These are phyloP conservation scores for Xylocopa sonorina DNA, from an alignment of 1,140 invertebrate genomes.

Conservation along the genomic window DNA sequence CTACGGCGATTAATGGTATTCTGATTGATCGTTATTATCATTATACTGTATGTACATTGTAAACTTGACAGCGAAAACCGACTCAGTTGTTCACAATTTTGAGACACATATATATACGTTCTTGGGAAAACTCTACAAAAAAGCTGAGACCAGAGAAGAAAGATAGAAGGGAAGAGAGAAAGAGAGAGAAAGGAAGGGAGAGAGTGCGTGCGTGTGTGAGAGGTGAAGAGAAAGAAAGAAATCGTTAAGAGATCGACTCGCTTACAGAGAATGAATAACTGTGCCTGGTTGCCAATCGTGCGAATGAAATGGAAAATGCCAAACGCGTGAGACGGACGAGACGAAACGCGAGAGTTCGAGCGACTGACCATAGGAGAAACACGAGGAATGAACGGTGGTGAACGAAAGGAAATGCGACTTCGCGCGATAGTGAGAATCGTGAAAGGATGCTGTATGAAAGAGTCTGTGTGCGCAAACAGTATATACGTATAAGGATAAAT, in stretches of 20 bases:
- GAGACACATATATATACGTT: conserved; percentile 76
- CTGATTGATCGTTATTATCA: conserved; percentile 72
- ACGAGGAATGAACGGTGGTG: background rate
- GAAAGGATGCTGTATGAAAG: conserved; percentile 42
- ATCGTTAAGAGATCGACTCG: conserved; percentile 53
- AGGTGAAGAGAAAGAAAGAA: background rate
- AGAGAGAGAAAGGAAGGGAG: conserved; percentile 25
- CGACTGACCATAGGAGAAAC: background rate
- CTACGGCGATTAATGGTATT: conserved; percentile 75
- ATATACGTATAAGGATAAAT: conserved; percentile 32
- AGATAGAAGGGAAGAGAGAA: background rate
- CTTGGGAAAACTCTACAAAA: conserved; percentile 70
- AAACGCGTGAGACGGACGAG: conserved; percentile 19
- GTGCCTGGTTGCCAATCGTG: conserved; percentile 29
- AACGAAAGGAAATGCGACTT: conserved; percentile 2
- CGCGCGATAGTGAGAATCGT: background rate
- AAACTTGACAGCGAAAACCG: conserved; percentile 76
- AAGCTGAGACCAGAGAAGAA: conserved; percentile 32
- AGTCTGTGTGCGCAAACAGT: conserved; percentile 47
- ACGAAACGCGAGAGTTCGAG: conserved; percentile 9
- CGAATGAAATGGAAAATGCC: conserved; percentile 21
- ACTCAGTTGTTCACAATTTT: conserved; percentile 81
- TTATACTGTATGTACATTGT: conserved; percentile 77
- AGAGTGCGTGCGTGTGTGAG: background rate
- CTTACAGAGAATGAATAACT: conserved; percentile 51